phyloP scores from a whole-genome alignment of 2,113 vertebrate species.

The Propithecus coquereli region DNA sequence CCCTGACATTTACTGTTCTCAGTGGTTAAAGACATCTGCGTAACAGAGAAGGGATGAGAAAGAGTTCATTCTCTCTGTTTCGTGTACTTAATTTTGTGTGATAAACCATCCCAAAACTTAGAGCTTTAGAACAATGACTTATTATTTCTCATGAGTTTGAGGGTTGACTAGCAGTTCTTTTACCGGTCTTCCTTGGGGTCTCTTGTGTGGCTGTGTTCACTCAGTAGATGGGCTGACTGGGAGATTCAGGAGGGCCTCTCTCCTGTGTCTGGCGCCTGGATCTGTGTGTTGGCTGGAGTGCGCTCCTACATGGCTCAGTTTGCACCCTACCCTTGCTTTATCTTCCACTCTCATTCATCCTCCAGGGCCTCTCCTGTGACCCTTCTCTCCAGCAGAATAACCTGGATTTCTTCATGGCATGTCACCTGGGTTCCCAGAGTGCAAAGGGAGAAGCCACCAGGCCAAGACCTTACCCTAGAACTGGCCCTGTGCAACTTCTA shows the following conservation, averaged over 20 bases:
- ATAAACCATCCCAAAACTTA: not conserved
- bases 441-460: not conserved
- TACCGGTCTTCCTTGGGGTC: not conserved
- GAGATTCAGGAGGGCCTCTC: not conserved
- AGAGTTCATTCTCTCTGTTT: not conserved
- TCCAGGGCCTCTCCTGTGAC: not conserved
- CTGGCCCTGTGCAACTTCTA: not conserved
- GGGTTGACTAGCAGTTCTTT: not conserved
- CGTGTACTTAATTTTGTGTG: not conserved
- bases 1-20: not conserved
- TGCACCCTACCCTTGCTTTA: not conserved
- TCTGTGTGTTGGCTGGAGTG: not conserved
- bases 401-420: not conserved
- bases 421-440: not conserved
- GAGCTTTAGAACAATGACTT: not conserved
- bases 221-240: not conserved
- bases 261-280: not conserved
- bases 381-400: not conserved
- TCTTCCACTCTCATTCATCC: accelerated
- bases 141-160: not conserved
- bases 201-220: not conserved
- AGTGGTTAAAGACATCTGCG: not conserved
- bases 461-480: not conserved
- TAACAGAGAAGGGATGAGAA: not conserved
- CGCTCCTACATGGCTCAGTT: not conserved